Conservation (phyloP, 2,797 vertebrate species). For the Falco peregrinus region DNA sequence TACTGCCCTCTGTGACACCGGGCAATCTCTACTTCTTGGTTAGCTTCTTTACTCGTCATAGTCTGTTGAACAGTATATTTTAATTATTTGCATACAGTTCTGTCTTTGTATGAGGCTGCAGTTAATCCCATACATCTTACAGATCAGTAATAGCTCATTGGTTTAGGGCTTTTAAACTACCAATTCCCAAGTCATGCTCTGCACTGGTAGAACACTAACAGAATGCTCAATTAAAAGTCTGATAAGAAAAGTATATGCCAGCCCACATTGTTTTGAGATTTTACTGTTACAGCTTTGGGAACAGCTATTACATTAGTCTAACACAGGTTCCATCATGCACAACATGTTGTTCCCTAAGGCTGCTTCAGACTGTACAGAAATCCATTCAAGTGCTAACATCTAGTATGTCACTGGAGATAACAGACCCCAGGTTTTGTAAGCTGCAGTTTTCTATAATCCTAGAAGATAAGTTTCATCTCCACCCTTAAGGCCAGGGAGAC, state of each 20-base stretch:
- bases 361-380: neutral
- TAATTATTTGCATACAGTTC: neutral
- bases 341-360: neutral
- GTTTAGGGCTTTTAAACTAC: neutral
- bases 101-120: neutral
- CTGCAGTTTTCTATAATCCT: neutral
- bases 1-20: slow-evolving; percentile 95
- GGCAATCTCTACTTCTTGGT: slow-evolving; percentile 92
- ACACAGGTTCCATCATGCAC: neutral
- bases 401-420: neutral
- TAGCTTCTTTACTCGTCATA: slow-evolving; percentile 88
- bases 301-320: neutral
- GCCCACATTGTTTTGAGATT: neutral
- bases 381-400: neutral
- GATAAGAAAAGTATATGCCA: neutral
- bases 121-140: neutral
- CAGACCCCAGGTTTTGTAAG: neutral
- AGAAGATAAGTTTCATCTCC: neutral
- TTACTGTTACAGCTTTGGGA: neutral
- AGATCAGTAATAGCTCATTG: neutral
- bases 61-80: slow-evolving; percentile 79
- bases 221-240: neutral
- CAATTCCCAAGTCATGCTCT: neutral
- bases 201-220: neutral
- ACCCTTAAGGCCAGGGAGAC: neutral